These are phyloP conservation scores for Cheilinus undulatus DNA, from an alignment of 2,113 vertebrate species.

Conservation along the genomic window DNA sequence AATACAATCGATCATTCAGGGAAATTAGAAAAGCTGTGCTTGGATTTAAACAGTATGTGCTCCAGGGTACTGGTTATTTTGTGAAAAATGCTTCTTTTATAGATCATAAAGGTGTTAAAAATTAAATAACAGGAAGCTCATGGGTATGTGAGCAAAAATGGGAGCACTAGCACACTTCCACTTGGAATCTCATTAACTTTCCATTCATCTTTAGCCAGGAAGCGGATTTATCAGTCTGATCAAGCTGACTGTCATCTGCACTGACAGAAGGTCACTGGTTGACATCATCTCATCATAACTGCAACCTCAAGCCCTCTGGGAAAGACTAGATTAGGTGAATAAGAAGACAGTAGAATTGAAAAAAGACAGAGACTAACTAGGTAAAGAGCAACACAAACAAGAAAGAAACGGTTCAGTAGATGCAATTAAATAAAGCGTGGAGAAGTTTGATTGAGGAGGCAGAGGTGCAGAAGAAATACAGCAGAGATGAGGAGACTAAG, in stretches of 20 bases:
- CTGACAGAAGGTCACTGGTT: constrained; percentile 57
- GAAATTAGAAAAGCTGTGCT: constrained; percentile 3
- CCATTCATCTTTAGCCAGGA: constrained; percentile 52
- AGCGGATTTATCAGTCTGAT: constrained; percentile 59
- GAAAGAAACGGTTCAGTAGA: constrained; percentile 27
- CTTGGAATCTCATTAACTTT: constrained; percentile 26
- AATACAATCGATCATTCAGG: constrained; percentile 16
- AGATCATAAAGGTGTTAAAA: constrained; percentile 2
- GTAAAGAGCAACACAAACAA: background rate
- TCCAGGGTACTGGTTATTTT: too few species aligned
- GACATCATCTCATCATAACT: constrained; percentile 65
- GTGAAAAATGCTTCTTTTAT: background rate
- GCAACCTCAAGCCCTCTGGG: constrained; percentile 58
- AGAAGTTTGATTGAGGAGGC: constrained; percentile 10
- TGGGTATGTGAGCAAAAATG: background rate
- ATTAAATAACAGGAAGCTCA: constrained; percentile 2
- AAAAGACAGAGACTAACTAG: constrained; percentile 11
- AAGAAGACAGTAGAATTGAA: constrained; percentile 28
- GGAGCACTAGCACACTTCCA: constrained; percentile 14
- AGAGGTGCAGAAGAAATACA: constrained; percentile 28
- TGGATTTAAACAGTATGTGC: too few species aligned
- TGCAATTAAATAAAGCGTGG: constrained; percentile 41
- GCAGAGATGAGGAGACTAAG: constrained; percentile 27
- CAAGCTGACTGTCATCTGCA: constrained; percentile 63
- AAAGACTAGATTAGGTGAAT: constrained; percentile 49